Conservation (phyloP, 2,113 vertebrate species). For the Ginglymostoma cirratum region DNA sequence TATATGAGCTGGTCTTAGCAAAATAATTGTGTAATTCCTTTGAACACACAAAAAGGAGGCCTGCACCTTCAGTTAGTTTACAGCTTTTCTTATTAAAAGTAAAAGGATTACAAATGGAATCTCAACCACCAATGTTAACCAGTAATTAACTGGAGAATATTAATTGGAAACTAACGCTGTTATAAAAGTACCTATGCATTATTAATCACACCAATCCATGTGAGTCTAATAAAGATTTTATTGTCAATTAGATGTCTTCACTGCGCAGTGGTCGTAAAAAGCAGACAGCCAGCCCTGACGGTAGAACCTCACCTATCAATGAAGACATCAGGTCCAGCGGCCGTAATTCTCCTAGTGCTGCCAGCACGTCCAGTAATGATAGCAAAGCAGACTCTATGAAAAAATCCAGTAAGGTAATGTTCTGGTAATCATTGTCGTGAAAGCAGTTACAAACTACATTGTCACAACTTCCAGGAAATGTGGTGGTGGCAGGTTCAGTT, state of each 20-base stretch:
- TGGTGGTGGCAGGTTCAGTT: too few relatives aligned
- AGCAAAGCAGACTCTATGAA: slow-evolving; percentile 90
- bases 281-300: slow-evolving; percentile 92
- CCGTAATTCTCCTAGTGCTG: slow-evolving; percentile 87
- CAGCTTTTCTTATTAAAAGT: background rate
- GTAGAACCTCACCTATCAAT: slow-evolving; percentile 79
- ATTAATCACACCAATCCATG: background rate
- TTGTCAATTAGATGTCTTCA: slow-evolving; percentile 81
- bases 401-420: slow-evolving; percentile 80
- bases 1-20: background rate
- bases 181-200: slow-evolving; percentile 10
- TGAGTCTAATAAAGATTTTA: slow-evolving; percentile 35
- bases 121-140: background rate
- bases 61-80: background rate
- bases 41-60: background rate
- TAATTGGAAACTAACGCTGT: slow-evolving; percentile 24
- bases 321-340: slow-evolving; percentile 93
- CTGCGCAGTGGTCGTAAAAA: slow-evolving; percentile 97
- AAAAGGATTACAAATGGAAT: background rate
- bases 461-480: background rate
- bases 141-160: background rate
- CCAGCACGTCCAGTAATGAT: slow-evolving; percentile 94
- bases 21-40: slow-evolving; percentile 10
- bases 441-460: background rate
- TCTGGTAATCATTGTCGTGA: background rate